Base-by-base conservation (phyloP, 1,140 invertebrate genomes). In the Saccostrea echinata region DNA sequence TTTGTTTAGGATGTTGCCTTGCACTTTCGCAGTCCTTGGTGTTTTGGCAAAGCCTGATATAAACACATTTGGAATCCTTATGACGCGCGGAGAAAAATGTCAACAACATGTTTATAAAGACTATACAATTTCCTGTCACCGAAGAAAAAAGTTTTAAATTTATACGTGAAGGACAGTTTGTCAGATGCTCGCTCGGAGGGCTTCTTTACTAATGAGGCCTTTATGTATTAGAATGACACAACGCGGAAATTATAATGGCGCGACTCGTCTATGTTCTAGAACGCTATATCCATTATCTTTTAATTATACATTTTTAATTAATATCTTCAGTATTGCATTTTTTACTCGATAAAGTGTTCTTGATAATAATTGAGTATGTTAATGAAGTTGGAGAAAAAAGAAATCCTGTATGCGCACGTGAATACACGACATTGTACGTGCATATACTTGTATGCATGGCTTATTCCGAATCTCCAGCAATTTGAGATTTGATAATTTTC, bases 61-160 rank as follows among this genome's bases (percentile, higher is more conserved):
- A 76, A 76, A 76, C 27, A 76, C 11, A 27, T 33, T 76, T 76
- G 3, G 3, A 76, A 30, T 76, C 13, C 16, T 33, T 27, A 30
- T 30, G 30, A 30, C 68, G 27, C 27, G 68, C 24, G 27, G 16
- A 61, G 43, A 61, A 71, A 76, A 76, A 76, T 76, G 68, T 76
- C 68, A 76, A 76, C 68, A 76, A 1, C 24, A 76, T 76, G 68
- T 76, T 76, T 76, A 76, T 76, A 76, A 76, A 30, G 68, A 76
- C 68, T 2, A 8, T 3, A 12, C 68, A 27, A 76, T 76, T 76
- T 76, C 68, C 68, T 76, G 68, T 76, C 68, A 76, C 68, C 12
- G 27, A 33, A 30, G 68, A 30, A 76, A 76, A 33, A 76, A 27
- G 68, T 76, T 30, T 76, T 27, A 16, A 33, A 76, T 76, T 76